Percentiles rank a stretch among this genome's conserved stretches.
Evolutionary conservation across 2,797 vertebrate genomes (phyloP).

Genomic region (Carcharodon carcharias): DNA sequence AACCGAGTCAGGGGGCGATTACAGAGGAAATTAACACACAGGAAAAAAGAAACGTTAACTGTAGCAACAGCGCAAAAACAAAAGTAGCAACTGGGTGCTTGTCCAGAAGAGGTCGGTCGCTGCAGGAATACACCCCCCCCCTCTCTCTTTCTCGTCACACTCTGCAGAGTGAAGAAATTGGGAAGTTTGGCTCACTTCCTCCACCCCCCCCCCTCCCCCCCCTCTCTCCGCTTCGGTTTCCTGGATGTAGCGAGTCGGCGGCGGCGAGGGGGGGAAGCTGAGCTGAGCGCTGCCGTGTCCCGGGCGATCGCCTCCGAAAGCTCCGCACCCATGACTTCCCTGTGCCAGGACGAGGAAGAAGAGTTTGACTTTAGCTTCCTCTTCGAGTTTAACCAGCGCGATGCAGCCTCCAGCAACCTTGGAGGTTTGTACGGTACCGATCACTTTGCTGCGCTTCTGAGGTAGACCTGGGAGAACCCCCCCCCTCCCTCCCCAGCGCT

Average conservation of each 20-base stretch:
- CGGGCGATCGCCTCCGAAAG: constrained; percentile 38
- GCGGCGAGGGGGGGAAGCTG: background rate
- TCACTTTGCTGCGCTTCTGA: background rate
- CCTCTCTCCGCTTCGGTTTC: background rate
- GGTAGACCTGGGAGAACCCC: too few relatives aligned
- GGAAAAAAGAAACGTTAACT: background rate
- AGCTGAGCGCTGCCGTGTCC: constrained; percentile 42
- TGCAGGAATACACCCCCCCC: background rate
- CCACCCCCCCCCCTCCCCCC: background rate
- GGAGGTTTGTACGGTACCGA: constrained; percentile 55
- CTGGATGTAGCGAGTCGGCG: background rate
- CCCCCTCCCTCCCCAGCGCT: too few relatives aligned
- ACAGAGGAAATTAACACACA: background rate
- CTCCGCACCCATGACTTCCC: constrained; percentile 63
- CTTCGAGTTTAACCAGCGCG: constrained; percentile 73
- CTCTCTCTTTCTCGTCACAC: background rate
- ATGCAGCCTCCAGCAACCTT: constrained; percentile 47
- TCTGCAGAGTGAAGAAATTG: background rate
- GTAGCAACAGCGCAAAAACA: background rate
- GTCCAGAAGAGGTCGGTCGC: constrained; percentile 1
- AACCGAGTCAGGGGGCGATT: background rate
- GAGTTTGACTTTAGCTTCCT: constrained; percentile 80
- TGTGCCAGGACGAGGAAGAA: constrained; percentile 63
- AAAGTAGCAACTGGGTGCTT: background rate
- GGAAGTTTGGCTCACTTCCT: background rate